Evolutionary conservation across 2,888 invertebrate genomes (phyloP).

Genomic region (Pediacus dermestoides): DNA sequence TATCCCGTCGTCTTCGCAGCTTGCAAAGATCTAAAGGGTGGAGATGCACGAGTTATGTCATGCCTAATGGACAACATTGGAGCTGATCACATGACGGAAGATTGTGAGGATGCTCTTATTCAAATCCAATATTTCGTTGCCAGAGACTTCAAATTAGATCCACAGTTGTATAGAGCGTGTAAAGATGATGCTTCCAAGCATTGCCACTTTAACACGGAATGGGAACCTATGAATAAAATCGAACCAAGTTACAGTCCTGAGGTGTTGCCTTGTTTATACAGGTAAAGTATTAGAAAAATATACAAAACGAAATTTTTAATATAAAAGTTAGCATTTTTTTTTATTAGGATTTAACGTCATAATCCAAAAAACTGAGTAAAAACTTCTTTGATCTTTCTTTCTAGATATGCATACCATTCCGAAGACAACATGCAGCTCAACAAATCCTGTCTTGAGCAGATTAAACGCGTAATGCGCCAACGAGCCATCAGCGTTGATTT

Average conservation of each 20-base stretch:
- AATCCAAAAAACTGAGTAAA: too few species aligned
- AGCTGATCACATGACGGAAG: constrained; percentile 76
- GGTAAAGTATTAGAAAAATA: constrained; percentile 45
- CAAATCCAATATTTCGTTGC: constrained; percentile 98
- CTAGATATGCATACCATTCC: constrained; percentile 16
- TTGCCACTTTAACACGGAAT: constrained; percentile 75
- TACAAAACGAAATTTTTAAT: background rate
- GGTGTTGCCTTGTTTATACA: constrained; percentile 87
- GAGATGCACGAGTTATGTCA: constrained; percentile 80
- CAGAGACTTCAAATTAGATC: constrained; percentile 90
- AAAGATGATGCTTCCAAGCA: constrained; percentile 78
- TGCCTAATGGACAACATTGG: constrained; percentile 93
- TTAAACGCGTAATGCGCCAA: constrained; percentile 88
- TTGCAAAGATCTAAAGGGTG: constrained; percentile 69
- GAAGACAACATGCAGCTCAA: constrained; percentile 50
- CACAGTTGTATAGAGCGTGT: constrained; percentile 83
- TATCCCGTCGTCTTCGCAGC: constrained; percentile 76
- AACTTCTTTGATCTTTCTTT: constrained; percentile 3
- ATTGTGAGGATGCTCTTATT: constrained; percentile 86
- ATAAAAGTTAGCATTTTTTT: background rate
- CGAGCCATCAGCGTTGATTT: constrained; percentile 89
- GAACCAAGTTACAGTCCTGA: constrained; percentile 77
- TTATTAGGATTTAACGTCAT: too few species aligned
- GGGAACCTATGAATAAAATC: constrained; percentile 63
- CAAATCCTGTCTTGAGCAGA: constrained; percentile 68